phyloP scores from a whole-genome alignment of 2,888 invertebrate species.

The Halocaridina rubra region DNA sequence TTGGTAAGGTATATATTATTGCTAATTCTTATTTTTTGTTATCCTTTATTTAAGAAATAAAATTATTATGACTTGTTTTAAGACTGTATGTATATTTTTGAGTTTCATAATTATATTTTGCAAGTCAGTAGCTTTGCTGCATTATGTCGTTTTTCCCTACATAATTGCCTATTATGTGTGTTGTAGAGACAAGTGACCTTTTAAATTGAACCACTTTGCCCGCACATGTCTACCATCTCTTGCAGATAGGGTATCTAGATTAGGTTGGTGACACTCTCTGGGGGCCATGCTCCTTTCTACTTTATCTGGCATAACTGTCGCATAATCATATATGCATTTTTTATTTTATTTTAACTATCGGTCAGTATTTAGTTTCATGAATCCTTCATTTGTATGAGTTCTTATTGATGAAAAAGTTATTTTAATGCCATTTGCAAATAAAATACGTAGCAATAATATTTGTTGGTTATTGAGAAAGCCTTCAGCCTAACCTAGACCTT shows the following conservation, averaged over 20 bases:
- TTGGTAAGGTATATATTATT: slow-evolving; percentile 23
- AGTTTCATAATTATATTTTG: slow-evolving; percentile 22
- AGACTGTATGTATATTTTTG: slow-evolving; percentile 38
- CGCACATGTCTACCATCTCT: slow-evolving; percentile 35
- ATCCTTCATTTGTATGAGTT: neutral
- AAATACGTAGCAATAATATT: slow-evolving; percentile 32
- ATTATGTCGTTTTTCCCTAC: slow-evolving; percentile 33
- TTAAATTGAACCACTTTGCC: slow-evolving; percentile 51
- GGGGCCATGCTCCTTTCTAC: neutral
- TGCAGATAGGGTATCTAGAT: slow-evolving; percentile 26
- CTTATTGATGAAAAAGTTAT: neutral
- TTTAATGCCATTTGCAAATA: neutral
- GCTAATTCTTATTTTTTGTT: slow-evolving; percentile 32
- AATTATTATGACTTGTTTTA: slow-evolving; percentile 28
- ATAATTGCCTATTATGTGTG: slow-evolving; percentile 53
- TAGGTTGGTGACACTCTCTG: slow-evolving; percentile 14
- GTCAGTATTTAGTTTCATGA: neutral
- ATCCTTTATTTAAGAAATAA: slow-evolving; percentile 24
- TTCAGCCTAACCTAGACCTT: slow-evolving; percentile 30
- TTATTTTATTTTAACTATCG: neutral
- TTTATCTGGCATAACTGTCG: neutral
- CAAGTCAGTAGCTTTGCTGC: slow-evolving; percentile 48
- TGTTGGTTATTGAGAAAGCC: slow-evolving; percentile 19
- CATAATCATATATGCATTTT: neutral
- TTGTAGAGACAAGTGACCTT: slow-evolving; percentile 55